Evolutionary conservation across 2,888 invertebrate species (phyloP).

Genomic region (Trichopria drosophilae): DNA sequence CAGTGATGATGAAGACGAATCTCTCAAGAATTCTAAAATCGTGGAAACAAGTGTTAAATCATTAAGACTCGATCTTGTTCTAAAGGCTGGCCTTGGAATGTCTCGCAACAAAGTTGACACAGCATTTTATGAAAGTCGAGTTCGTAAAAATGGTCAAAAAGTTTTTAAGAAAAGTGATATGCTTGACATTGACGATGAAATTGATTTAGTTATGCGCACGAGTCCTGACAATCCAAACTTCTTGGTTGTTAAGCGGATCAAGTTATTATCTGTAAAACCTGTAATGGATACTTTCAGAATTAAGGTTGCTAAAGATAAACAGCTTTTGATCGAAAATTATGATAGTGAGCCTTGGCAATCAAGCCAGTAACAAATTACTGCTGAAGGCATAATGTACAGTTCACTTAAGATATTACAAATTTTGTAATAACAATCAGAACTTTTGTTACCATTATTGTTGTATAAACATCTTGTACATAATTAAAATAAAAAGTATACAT

Average conservation of each 20-base stretch:
- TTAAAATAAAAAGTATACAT: too few relatives aligned
- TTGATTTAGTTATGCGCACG: constrained; percentile 74
- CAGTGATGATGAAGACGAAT: neutral
- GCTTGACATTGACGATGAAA: constrained; percentile 71
- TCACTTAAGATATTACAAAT: too few relatives aligned
- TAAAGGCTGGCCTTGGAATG: constrained; percentile 10
- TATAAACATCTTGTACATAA: too few relatives aligned
- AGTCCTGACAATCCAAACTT: constrained; percentile 71
- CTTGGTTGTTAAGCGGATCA: constrained; percentile 70
- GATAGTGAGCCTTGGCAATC: too few relatives aligned
- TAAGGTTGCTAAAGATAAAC: constrained; percentile 70
- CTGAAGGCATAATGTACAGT: too few relatives aligned
- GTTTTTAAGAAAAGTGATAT: constrained; percentile 74
- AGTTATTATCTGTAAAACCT: constrained; percentile 63
- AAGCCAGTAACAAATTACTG: too few relatives aligned
- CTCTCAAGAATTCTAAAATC: neutral
- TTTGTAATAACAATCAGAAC: too few relatives aligned
- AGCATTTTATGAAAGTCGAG: constrained; percentile 78
- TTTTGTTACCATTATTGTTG: too few relatives aligned
- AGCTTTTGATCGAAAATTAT: constrained; percentile 73
- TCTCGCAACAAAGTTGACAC: constrained; percentile 73
- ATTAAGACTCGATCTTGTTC: constrained; percentile 2
- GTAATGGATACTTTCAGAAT: constrained; percentile 63
- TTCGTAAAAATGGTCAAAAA: constrained; percentile 78
- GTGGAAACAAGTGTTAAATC: constrained; percentile 1